These are phyloP conservation scores for Cephus pygmeus DNA, from an alignment of 2,888 invertebrate species.

Conservation along the genomic window DNA sequence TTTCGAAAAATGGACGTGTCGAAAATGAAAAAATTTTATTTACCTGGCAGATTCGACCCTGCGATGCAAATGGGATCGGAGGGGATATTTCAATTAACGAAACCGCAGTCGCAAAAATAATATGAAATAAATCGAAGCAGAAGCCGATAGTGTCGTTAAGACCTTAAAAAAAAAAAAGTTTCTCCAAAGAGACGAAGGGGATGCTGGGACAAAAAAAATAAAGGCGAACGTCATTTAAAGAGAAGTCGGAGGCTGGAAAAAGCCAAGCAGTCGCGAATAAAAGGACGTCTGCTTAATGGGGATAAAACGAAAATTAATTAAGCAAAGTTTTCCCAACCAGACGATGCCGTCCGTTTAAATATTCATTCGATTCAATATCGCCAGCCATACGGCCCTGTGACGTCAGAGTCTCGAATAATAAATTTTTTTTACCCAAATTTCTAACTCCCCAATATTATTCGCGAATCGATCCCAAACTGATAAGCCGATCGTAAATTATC, in stretches of 20 bases:
- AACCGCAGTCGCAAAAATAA: constrained; percentile 6
- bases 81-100: constrained; percentile 4
- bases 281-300: constrained; percentile 40
- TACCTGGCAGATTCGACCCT: neutral
- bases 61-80: neutral
- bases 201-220: neutral
- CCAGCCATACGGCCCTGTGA: neutral
- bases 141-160: neutral
- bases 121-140: constrained; percentile 16
- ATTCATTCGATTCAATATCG: constrained; percentile 46
- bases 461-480: neutral
- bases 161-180: constrained; percentile 2
- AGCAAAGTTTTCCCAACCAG: constrained; percentile 31
- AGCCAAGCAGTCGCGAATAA: constrained; percentile 29
- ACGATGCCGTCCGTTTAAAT: constrained; percentile 40
- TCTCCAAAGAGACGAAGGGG: neutral
- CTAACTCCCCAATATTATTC: neutral
- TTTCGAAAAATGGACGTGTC: neutral
- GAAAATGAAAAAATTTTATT: neutral
- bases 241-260: constrained; percentile 31
- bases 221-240: constrained; percentile 21
- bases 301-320: constrained; percentile 42
- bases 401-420: neutral
- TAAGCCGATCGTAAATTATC: neutral
- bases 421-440: neutral